These are phyloP conservation scores for Salvelinus fontinalis DNA, from an alignment of 2,113 vertebrate genomes.

Conservation along the genomic window DNA sequence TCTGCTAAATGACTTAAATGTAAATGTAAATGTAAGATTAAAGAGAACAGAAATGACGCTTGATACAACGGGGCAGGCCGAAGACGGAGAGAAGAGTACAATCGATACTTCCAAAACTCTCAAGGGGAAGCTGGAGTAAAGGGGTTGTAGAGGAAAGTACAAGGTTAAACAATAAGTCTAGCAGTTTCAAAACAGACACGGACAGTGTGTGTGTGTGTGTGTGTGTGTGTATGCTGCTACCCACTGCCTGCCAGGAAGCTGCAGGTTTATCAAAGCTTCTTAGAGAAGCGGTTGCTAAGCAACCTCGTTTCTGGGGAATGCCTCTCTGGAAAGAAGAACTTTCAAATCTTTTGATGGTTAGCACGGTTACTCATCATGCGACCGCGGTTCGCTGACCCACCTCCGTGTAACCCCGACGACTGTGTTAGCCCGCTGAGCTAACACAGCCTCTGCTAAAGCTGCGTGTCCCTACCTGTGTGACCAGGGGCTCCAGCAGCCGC, in stretches of 20 bases:
- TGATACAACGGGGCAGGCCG: constrained; percentile 6
- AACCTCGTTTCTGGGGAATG: background rate
- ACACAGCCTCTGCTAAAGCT: too few species aligned
- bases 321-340: too few species aligned
- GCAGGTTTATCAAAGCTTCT: background rate
- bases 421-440: background rate
- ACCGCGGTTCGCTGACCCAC: background rate
- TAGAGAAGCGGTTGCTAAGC: background rate
- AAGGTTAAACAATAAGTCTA: constrained; percentile 8
- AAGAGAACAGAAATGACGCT: background rate
- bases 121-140: constrained; percentile 28
- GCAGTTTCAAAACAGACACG: too few species aligned
- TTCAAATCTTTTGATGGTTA: too few species aligned
- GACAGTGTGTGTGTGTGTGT: too few species aligned
- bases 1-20: too few species aligned
- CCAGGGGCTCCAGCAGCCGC: constrained; percentile 80
- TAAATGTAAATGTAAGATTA: too few species aligned
- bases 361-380: too few species aligned
- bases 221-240: background rate
- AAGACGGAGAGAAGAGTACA: constrained; percentile 14
- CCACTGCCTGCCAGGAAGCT: background rate
- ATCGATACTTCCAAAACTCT: constrained; percentile 36
- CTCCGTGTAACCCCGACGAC: background rate
- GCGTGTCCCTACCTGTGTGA: constrained; percentile 76
- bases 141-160: background rate